These are phyloP conservation scores for Erynnis tages DNA, from an alignment of 2,888 invertebrate genomes.

Conservation along the genomic window DNA sequence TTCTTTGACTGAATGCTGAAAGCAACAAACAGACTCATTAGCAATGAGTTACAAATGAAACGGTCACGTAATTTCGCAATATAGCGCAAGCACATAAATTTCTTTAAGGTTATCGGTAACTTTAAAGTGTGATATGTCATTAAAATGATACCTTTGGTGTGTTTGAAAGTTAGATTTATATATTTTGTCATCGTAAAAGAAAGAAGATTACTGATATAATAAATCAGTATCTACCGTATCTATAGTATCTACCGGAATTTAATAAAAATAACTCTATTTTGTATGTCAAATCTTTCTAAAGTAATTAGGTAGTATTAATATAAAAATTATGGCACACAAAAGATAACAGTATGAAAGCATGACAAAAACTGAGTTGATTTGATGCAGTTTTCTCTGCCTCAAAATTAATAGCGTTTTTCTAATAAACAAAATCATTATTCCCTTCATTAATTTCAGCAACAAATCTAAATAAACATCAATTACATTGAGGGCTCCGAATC, in stretches of 20 bases:
- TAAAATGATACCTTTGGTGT: no score
- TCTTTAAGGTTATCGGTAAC: background rate
- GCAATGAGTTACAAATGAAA: slow-evolving; percentile 51
- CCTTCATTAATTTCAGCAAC: slow-evolving; percentile 12
- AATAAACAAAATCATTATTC: background rate
- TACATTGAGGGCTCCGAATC: background rate
- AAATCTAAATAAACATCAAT: slow-evolving; percentile 6
- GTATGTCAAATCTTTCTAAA: no score
- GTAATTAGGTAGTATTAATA: no score
- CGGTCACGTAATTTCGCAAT: slow-evolving; percentile 46
- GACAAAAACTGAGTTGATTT: no score
- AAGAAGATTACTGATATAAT: no score
- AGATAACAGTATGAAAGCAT: no score
- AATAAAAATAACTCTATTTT: no score
- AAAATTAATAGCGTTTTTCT: background rate
- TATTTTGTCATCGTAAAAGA: no score
- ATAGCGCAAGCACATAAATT: slow-evolving; percentile 16
- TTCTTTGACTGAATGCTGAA: slow-evolving; percentile 27
- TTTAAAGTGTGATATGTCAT: background rate
- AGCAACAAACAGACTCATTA: slow-evolving; percentile 60
- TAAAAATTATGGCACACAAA: no score
- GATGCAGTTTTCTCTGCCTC: background rate
- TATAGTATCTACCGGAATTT: no score
- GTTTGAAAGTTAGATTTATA: no score
- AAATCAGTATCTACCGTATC: no score